phyloP scores from a whole-genome alignment of 2,888 invertebrate genomes.

The Lithophane socia region DNA sequence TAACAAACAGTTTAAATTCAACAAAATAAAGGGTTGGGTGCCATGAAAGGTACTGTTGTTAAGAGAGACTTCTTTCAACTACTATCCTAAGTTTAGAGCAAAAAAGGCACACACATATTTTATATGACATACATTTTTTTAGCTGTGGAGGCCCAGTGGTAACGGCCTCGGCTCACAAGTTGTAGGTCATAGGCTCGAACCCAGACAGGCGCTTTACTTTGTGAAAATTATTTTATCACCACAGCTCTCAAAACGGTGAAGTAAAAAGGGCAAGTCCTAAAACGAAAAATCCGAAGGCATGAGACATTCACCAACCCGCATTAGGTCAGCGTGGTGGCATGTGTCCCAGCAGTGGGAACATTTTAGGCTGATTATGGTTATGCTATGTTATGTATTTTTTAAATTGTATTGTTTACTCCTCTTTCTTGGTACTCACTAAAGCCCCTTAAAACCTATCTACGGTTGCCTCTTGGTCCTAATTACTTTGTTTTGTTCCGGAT shows the following conservation, averaged over 20 bases:
- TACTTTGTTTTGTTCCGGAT: neutral
- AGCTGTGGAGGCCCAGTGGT: neutral
- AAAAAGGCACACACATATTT: neutral
- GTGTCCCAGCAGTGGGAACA: neutral
- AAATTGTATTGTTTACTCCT: neutral
- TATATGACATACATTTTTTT: neutral
- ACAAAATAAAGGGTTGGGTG: neutral
- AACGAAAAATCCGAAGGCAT: neutral
- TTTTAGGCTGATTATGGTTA: neutral
- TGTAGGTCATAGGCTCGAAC: neutral
- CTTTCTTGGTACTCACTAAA: slow-evolving; percentile 3
- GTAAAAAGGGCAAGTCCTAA: neutral
- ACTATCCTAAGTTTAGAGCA: neutral
- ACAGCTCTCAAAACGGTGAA: neutral
- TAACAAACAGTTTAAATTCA: slow-evolving; percentile 12
- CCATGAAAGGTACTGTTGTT: neutral
- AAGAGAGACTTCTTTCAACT: slow-evolving; percentile 7
- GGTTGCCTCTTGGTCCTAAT: slow-evolving; percentile 1
- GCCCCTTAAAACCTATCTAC: neutral
- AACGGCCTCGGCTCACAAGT: neutral
- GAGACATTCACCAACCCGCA: neutral
- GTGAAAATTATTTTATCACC: neutral
- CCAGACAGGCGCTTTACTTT: neutral
- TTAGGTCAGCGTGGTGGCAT: neutral
- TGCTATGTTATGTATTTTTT: neutral